Percentiles rank a stretch among this genome's conserved stretches.
phyloP scores from a whole-genome alignment of 2,113 vertebrate species.

The Monarcha castaneiventris region DNA sequence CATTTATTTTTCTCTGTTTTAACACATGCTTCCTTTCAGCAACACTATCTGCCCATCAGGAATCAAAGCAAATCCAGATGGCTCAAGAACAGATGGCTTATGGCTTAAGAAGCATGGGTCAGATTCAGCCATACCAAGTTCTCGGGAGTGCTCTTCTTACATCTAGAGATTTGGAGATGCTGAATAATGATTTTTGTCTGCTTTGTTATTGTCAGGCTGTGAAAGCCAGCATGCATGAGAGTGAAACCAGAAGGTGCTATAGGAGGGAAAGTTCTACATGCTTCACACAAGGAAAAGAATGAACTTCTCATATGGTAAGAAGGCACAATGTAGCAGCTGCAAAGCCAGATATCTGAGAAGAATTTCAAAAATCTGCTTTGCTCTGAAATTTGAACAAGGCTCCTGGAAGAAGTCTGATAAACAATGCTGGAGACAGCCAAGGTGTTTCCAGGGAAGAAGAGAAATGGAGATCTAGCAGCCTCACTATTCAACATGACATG shows the following conservation, averaged over 20 bases:
- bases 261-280: not conserved
- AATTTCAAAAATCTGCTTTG: not conserved
- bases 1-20: constrained; percentile 42
- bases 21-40: constrained; percentile 39
- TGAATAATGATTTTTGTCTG: not conserved
- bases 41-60: constrained; percentile 11
- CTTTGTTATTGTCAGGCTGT: not conserved
- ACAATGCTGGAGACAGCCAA: not conserved
- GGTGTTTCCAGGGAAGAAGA: not conserved
- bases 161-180: not conserved
- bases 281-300: not conserved
- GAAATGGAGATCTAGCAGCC: not conserved
- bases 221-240: not conserved
- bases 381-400: not conserved
- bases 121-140: not conserved
- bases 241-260: not conserved
- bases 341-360: not conserved
- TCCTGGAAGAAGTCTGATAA: not conserved
- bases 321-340: not conserved
- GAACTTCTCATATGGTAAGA: not conserved
- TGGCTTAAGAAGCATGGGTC: constrained; percentile 5
- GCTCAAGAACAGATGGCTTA: constrained; percentile 48
- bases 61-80: constrained; percentile 48
- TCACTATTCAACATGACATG: not conserved
- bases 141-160: not conserved